phyloP scores from a whole-genome alignment of 2,113 vertebrate species.

The Pyrgilauda ruficollis region DNA sequence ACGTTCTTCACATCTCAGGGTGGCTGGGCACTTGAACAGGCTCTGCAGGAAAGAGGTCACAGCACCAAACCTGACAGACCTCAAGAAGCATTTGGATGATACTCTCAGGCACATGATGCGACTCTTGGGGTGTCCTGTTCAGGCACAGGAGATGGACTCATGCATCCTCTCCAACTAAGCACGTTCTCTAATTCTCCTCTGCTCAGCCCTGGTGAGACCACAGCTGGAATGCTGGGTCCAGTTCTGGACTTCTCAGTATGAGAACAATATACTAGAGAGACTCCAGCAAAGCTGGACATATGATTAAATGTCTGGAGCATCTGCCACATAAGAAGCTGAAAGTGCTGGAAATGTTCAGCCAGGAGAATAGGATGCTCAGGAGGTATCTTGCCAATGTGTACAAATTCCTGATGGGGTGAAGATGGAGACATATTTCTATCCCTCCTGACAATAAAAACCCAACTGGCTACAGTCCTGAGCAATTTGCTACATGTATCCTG shows the following conservation, averaged over 20 bases:
- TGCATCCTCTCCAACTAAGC: background rate
- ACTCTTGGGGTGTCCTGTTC: background rate
- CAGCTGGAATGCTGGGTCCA: background rate
- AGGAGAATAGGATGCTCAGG: background rate
- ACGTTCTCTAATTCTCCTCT: background rate
- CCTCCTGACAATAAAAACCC: background rate
- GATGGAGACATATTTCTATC: background rate
- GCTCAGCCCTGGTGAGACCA: background rate
- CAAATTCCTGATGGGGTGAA: background rate
- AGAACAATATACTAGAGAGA: background rate
- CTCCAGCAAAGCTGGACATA: background rate
- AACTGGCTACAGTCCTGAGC: background rate
- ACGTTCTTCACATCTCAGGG: background rate
- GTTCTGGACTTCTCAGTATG: background rate
- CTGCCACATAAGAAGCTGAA: background rate
- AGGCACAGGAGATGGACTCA: fast-evolving
- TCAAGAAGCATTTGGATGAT: background rate
- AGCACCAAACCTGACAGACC: background rate
- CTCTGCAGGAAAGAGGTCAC: background rate
- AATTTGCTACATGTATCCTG: background rate
- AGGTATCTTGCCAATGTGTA: background rate
- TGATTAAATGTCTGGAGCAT: background rate
- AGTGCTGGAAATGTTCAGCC: background rate
- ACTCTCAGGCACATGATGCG: background rate
- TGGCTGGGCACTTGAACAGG: background rate